Evolutionary conservation across 2,888 invertebrate genomes (phyloP).

Genomic region (Papilio protenor): DNA sequence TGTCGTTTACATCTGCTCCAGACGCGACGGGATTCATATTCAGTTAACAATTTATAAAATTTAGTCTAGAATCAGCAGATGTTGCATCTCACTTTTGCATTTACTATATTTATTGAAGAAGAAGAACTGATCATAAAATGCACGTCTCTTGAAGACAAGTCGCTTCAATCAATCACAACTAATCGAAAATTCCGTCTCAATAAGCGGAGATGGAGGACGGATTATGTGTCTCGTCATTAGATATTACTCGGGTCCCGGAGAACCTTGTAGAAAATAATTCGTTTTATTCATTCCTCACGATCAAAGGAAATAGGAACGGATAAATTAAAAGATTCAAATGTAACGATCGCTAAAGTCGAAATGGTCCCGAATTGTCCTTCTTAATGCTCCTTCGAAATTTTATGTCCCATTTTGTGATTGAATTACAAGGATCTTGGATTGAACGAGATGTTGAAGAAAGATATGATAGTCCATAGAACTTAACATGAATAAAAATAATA

Average conservation of each 20-base stretch:
- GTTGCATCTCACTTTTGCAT: conserved; percentile 31
- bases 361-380: conserved; percentile 58
- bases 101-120: conserved; percentile 60
- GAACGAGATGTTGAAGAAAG: not conserved
- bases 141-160: conserved; percentile 73
- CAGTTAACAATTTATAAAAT: not conserved
- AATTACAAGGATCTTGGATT: conserved; percentile 45
- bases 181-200: conserved; percentile 82
- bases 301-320: conserved; percentile 60
- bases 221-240: conserved; percentile 80
- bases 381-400: conserved; percentile 63
- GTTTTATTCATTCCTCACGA: conserved; percentile 64
- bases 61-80: conserved; percentile 6
- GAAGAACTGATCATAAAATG: conserved; percentile 80
- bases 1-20: not conserved
- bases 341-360: conserved; percentile 57
- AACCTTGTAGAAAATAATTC: conserved; percentile 62
- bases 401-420: conserved; percentile 56
- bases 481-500: not conserved
- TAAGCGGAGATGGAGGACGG: conserved; percentile 72
- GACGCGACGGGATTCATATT: not conserved
- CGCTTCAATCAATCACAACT: conserved; percentile 82
- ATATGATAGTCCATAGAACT: not conserved
- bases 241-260: conserved; percentile 68
- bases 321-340: conserved; percentile 64